These are phyloP conservation scores for Dryadula phaetusa DNA, from an alignment of 2,888 invertebrate genomes.

Conservation along the genomic window DNA sequence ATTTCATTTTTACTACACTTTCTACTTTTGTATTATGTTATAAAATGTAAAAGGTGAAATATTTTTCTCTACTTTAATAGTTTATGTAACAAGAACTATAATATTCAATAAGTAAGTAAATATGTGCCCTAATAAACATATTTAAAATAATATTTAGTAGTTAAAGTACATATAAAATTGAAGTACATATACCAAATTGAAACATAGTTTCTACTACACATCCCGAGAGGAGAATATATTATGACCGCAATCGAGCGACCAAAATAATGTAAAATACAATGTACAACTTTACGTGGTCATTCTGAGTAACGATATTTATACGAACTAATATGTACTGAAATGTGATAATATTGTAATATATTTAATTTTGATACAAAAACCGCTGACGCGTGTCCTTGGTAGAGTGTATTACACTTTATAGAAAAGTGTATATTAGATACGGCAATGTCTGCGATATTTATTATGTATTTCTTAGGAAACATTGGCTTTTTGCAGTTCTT, in stretches of 20 bases:
- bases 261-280: slow-evolving; percentile 8
- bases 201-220: slow-evolving; percentile 1
- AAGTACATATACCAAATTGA: slow-evolving; percentile 1
- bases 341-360: not conserved
- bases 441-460: too few species aligned
- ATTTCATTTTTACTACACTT: too few species aligned
- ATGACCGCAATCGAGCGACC: slow-evolving; percentile 5
- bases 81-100: too few species aligned
- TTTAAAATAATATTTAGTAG: not conserved
- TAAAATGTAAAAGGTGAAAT: too few species aligned
- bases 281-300: not conserved
- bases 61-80: too few species aligned
- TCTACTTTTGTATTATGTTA: too few species aligned
- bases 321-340: not conserved
- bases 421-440: too few species aligned
- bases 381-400: too few species aligned
- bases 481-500: too few species aligned
- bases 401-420: too few species aligned
- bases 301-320: not conserved
- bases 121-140: not conserved
- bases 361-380: not conserved
- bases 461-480: too few species aligned
- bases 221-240: slow-evolving; percentile 18
- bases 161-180: not conserved
- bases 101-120: too few species aligned